These are phyloP conservation scores for Nomada goodeniana DNA, from an alignment of 2,888 invertebrate species.

Conservation along the genomic window DNA sequence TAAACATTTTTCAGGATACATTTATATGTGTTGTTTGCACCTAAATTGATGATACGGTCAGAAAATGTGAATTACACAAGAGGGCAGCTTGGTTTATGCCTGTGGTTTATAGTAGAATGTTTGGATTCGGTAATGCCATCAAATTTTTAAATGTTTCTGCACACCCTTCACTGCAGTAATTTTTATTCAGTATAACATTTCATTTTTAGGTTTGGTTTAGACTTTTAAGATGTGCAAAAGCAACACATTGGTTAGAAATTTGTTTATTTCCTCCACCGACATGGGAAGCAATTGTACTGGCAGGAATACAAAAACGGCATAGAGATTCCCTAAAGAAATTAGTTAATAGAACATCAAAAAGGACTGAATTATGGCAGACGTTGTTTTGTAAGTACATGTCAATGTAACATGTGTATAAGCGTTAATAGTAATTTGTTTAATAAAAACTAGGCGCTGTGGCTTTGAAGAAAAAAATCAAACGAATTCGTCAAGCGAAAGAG, in stretches of 20 bases:
- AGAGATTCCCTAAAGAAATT: constrained; percentile 63
- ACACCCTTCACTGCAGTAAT: neutral
- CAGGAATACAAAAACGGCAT: constrained; percentile 73
- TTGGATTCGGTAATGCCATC: constrained; percentile 73
- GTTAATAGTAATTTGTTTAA: constrained; percentile 14
- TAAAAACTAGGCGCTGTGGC: constrained; percentile 74
- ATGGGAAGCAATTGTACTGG: constrained; percentile 73
- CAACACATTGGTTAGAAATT: constrained; percentile 68
- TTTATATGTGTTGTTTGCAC: constrained; percentile 73
- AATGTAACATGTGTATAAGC: neutral
- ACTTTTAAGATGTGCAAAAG: constrained; percentile 57
- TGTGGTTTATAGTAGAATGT: constrained; percentile 76
- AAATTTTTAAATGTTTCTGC: neutral
- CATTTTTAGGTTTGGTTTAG: constrained; percentile 61
- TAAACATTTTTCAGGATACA: constrained; percentile 70
- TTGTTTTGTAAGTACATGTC: constrained; percentile 71
- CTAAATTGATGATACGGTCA: constrained; percentile 69
- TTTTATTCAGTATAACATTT: constrained; percentile 14
- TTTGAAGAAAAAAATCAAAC: constrained; percentile 76
- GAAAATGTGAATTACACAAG: constrained; percentile 61
- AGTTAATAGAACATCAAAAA: constrained; percentile 60
- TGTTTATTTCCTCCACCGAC: constrained; percentile 74
- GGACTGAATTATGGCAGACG: constrained; percentile 76
- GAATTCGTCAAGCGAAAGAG: constrained; percentile 69
- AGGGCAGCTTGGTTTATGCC: constrained; percentile 70